phyloP scores from a whole-genome alignment of 1,140 invertebrate genomes.

The Drosophila eugracilis region DNA sequence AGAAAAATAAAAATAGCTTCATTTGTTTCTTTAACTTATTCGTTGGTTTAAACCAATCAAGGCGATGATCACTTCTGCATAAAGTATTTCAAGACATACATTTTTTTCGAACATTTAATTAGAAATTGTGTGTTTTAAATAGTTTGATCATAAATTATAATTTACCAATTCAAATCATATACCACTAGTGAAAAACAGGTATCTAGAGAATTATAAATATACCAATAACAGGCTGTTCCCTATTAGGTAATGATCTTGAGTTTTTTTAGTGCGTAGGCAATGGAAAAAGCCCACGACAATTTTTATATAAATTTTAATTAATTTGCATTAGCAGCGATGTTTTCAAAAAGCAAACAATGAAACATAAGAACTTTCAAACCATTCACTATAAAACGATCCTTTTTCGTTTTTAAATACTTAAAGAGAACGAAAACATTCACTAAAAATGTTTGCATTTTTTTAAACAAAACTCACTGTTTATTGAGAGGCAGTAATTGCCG shows the following conservation, averaged over 20 bases:
- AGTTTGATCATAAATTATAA: no score
- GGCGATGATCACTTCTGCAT: no score
- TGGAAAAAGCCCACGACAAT: no score
- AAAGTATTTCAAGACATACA: no score
- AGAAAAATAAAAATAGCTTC: not conserved
- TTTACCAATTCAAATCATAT: no score
- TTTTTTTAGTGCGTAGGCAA: slow-evolving; percentile 1
- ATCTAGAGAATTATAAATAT: no score
- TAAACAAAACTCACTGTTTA: slow-evolving; percentile 8
- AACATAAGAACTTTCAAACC: not conserved
- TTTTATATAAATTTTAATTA: not conserved
- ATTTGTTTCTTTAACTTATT: not conserved
- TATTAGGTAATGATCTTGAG: not conserved
- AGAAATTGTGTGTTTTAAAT: no score
- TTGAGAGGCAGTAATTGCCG: slow-evolving; percentile 21
- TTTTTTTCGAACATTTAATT: no score
- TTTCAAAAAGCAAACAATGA: no score
- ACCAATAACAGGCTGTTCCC: not conserved
- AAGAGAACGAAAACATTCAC: slow-evolving; percentile 23
- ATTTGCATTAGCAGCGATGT: no score
- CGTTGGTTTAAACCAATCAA: no score
- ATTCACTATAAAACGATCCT: not conserved
- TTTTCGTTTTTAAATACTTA: not conserved
- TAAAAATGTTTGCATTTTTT: slow-evolving; percentile 31
- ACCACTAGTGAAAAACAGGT: no score